phyloP scores from a whole-genome alignment of 2,113 vertebrate genomes.

The Tautogolabrus adspersus region DNA sequence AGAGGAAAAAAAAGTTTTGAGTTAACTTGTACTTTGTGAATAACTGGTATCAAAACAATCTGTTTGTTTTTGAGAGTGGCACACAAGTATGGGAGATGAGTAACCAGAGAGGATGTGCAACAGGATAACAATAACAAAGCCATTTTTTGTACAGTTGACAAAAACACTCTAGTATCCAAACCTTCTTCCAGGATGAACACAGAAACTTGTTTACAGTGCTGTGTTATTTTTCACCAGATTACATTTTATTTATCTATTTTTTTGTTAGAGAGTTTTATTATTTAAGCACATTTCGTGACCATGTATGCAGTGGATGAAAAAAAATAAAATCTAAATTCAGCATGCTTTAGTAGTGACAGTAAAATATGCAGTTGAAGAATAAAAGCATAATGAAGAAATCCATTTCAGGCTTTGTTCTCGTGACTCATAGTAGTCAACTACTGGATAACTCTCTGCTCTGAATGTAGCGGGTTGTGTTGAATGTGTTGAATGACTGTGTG shows the following conservation, averaged over 20 bases:
- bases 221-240: background rate
- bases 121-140: conserved; percentile 39
- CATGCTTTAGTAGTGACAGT: no score
- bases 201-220: background rate
- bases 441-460: background rate
- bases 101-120: conserved; percentile 48
- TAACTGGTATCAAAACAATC: conserved; percentile 57
- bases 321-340: no score
- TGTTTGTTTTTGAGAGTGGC: conserved; percentile 65
- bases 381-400: no score
- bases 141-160: conserved; percentile 3
- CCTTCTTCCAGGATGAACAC: background rate
- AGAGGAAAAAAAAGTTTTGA: conserved; percentile 12
- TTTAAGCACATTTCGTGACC: no score
- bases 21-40: conserved; percentile 40
- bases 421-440: background rate
- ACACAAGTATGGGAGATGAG: conserved; percentile 48
- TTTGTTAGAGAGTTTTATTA: no score
- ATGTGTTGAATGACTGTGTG: background rate
- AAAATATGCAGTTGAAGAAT: no score
- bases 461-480: background rate
- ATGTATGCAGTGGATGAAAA: no score
- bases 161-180: conserved; percentile 7
- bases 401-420: background rate
- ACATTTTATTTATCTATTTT: background rate